These are phyloP conservation scores for Spinus olivaceus DNA, from an alignment of 2,797 vertebrate species.

Conservation along the genomic window DNA sequence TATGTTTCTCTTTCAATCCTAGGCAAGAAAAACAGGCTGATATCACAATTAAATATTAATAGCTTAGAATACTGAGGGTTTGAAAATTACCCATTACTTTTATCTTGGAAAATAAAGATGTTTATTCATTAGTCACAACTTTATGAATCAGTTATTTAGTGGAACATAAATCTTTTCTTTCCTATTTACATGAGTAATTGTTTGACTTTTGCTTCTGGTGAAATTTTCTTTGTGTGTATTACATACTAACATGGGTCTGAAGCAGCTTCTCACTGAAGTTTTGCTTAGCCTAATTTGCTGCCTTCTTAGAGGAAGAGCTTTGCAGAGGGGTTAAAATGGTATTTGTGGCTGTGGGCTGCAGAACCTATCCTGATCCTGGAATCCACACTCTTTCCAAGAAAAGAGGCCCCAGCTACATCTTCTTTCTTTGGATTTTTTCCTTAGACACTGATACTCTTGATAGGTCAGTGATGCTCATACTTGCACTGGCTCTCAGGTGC, in stretches of 20 bases:
- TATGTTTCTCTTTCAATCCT: neutral
- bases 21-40: slow-evolving; percentile 17
- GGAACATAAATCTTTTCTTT: neutral
- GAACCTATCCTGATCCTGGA: neutral
- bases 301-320: neutral
- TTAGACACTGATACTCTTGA: neutral
- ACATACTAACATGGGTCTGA: neutral
- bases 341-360: neutral
- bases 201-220: neutral
- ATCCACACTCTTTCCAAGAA: neutral
- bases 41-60: slow-evolving; percentile 40
- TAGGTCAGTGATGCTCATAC: neutral
- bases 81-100: slow-evolving; percentile 7
- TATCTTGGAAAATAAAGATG: neutral
- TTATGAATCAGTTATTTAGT: slow-evolving; percentile 3
- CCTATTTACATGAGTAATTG: neutral
- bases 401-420: neutral
- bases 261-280: neutral
- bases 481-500: neutral
- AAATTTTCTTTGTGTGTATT: neutral
- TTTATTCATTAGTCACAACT: slow-evolving; percentile 32
- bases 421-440: neutral
- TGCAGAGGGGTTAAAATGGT: neutral
- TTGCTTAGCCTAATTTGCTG: neutral
- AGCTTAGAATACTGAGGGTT: neutral